Base-by-base conservation (phyloP, 2,888 invertebrate genomes). In the Pristionchus arcanus region DNA sequence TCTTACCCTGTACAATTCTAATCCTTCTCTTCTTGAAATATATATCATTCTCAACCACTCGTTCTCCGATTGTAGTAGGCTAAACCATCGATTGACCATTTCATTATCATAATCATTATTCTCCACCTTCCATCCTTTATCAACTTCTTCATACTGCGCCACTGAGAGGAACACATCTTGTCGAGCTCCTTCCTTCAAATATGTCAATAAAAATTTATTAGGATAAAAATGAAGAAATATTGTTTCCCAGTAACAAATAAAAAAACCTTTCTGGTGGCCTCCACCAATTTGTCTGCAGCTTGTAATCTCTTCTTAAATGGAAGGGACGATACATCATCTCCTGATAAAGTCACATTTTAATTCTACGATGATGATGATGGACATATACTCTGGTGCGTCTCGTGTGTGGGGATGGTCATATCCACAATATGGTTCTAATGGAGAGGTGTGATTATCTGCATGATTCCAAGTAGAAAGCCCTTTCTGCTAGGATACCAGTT, bases 241-340 rank as follows among this genome's bases (percentile, higher is more conserved):
- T 7, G 42, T 49, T 49, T 49, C 13, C 11, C 9, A 7, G 11
- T 9, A 28, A 28, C 68, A n/a, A 15, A 4, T 28, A n/a, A 77
- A 21, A 16, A 28, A 49, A 84, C 84, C 84, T 84, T 84, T 53
- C 31, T 31, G 16, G 31, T 55, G 11, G 55, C 84, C n/a, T 84
- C 55, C 16, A 59, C 53, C 31, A 84, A 21, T 42, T 84, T 84
- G 28, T 59, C 59, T 9, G 84, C 84, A 31, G 84, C 84, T 55
- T 55, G n/a, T 11, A 84, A 31, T 84, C 84, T n/a, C 34, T 84
- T 59, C 55, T 84, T 84, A 16, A 84, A 55, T n/a, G 84, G 84
- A 53, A 84, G 84, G 55, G 53, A n/a, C 5, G 84, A 84, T 55
- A 84, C 31, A 31, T 84, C 84, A 49, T 84, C 84, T 15, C 84